phyloP scores from a whole-genome alignment of 2,113 vertebrate species.

The Antennarius striatus region DNA sequence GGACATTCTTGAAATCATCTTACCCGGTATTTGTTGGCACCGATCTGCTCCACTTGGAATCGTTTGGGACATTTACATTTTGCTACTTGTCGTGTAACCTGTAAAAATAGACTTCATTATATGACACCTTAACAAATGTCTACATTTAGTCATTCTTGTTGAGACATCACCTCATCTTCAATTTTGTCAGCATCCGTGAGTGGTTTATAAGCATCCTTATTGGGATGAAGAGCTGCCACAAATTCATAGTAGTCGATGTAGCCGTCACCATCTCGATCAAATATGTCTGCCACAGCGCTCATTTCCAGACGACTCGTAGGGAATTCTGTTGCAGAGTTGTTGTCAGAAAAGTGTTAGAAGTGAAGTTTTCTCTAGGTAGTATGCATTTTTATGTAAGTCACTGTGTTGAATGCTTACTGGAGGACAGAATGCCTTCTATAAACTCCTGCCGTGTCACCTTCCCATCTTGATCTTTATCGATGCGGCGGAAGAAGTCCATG shows the following conservation, averaged over 20 bases:
- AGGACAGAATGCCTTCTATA: slow-evolving; percentile 97
- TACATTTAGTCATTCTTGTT: neutral
- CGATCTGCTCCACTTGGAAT: slow-evolving; percentile 99
- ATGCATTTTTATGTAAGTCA: neutral
- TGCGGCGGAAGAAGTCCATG: slow-evolving; percentile 99
- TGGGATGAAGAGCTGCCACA: slow-evolving; percentile 97
- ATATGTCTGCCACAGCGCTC: slow-evolving; percentile 99
- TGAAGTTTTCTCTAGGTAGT: neutral
- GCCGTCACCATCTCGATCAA: slow-evolving; percentile 95
- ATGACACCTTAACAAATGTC: neutral
- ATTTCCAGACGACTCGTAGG: slow-evolving; percentile 97
- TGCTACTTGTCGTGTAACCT: slow-evolving; percentile 98
- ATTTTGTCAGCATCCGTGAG: slow-evolving; percentile 98
- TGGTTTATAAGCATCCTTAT: slow-evolving; percentile 98
- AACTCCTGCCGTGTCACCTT: slow-evolving; percentile 99
- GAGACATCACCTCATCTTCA: slow-evolving; percentile 90
- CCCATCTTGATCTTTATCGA: slow-evolving; percentile 98
- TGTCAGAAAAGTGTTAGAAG: neutral
- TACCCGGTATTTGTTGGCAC: slow-evolving; percentile 98
- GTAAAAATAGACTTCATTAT: slow-evolving; percentile 45
- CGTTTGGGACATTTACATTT: slow-evolving; percentile 99
- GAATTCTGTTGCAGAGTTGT: slow-evolving; percentile 81
- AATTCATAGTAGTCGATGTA: slow-evolving; percentile 99
- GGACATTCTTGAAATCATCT: slow-evolving; percentile 51
- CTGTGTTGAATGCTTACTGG: slow-evolving; percentile 84